Percentiles rank a stretch among this genome's conserved stretches.
These are phyloP conservation scores for Myiothlypis coronata DNA, from an alignment of 2,797 vertebrate species.

Conservation along the genomic window DNA sequence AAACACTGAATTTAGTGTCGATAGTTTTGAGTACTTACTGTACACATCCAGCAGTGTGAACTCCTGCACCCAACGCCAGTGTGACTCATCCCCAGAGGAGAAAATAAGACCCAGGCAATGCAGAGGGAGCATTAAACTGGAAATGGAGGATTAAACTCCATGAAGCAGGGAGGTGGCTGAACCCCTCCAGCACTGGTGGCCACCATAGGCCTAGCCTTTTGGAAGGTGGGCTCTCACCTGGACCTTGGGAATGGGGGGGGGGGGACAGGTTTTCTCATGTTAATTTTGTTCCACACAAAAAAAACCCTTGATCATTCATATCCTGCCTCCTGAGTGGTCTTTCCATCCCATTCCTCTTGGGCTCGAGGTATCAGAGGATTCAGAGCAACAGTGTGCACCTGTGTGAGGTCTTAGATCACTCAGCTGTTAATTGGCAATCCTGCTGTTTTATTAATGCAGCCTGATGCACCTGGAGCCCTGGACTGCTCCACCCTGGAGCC, in stretches of 20 bases:
- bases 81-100: not conserved
- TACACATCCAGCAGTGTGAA: fast-evolving
- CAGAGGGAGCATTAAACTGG: not conserved
- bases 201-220: fast-evolving
- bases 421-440: fast-evolving
- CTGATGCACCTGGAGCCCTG: fast-evolving
- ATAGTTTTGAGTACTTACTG: fast-evolving
- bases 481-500: not conserved
- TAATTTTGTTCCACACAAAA: not conserved
- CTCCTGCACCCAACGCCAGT: not conserved
- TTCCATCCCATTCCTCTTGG: not conserved
- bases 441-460: not conserved
- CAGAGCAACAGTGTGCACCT: not conserved
- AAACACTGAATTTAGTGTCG: fast-evolving
- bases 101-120: not conserved
- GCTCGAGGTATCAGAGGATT: fast-evolving
- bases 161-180: not conserved
- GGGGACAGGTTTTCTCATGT: not conserved
- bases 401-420: fast-evolving
- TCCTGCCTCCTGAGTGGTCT: fast-evolving
- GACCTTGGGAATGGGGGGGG: fast-evolving
- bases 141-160: not conserved
- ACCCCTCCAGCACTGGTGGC: not conserved
- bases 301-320: not conserved
- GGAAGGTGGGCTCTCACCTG: not conserved